Evolutionary conservation across 2,888 invertebrate species (phyloP).

Genomic region (Drosophila borborema): DNA sequence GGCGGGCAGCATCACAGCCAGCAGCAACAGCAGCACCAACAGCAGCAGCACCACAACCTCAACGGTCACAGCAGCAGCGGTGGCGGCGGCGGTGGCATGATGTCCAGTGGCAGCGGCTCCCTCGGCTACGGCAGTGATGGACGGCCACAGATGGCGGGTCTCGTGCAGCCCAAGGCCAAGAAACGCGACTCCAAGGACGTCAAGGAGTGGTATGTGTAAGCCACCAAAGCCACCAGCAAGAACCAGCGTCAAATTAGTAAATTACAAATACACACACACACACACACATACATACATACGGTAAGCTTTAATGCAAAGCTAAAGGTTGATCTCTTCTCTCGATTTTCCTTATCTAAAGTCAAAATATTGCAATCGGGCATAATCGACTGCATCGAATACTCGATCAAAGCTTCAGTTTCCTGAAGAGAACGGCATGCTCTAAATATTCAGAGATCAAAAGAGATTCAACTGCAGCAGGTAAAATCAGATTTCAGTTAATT

Average conservation of each 20-base stretch:
- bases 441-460: neutral
- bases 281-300: neutral
- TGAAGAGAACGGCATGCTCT: neutral
- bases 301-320: constrained; percentile 2
- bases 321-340: neutral
- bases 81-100: constrained; percentile 71
- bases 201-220: constrained; percentile 98
- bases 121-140: constrained; percentile 84
- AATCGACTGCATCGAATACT: neutral
- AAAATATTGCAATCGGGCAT: neutral
- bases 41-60: constrained; percentile 61
- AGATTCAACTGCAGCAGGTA: neutral
- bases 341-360: neutral
- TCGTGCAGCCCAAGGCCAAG: constrained; percentile 87
- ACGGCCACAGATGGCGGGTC: constrained; percentile 84
- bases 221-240: constrained; percentile 1
- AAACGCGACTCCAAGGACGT: constrained; percentile 94
- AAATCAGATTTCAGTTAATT: neutral
- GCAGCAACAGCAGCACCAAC: constrained; percentile 64
- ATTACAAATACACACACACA: constrained; percentile 36
- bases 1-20: constrained; percentile 55
- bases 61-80: constrained; percentile 62
- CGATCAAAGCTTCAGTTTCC: neutral
- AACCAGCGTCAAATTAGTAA: constrained; percentile 81
- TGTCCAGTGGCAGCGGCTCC: constrained; percentile 76